phyloP scores from a whole-genome alignment of 2,797 vertebrate genomes.

The Calcarius lapponicus region DNA sequence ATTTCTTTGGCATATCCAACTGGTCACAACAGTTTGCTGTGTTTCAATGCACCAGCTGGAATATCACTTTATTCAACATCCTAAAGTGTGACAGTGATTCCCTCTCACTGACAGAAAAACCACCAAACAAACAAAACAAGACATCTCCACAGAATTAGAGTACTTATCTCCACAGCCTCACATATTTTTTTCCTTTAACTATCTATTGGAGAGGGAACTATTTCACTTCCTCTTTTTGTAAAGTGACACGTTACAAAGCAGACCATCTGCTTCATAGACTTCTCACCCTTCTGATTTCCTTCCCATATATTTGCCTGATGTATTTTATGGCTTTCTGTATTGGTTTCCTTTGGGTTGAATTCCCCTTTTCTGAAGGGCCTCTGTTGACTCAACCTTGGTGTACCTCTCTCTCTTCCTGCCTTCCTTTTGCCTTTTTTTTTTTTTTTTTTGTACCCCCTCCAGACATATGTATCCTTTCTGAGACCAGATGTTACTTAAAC shows the following conservation, averaged over 20 bases:
- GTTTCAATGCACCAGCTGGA: not conserved
- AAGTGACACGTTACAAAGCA: not conserved
- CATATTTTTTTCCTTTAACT: not conserved
- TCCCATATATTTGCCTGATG: not conserved
- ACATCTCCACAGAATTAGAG: not conserved
- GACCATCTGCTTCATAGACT: not conserved
- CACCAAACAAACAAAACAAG: not conserved
- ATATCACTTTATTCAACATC: not conserved
- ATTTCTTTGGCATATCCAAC: not conserved
- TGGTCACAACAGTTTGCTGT: not conserved
- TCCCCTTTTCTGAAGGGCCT: not conserved
- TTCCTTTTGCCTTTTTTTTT: not conserved
- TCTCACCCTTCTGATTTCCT: not conserved
- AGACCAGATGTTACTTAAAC: not conserved
- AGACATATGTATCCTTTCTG: not conserved
- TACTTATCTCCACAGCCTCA: not conserved
- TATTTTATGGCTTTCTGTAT: not conserved
- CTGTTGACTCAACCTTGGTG: not conserved
- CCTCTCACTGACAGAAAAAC: not conserved
- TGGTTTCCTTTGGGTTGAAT: not conserved
- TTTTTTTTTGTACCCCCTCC: not conserved
- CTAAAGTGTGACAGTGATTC: not conserved
- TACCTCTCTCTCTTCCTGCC: not conserved
- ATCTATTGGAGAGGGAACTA: not conserved
- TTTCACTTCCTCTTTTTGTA: not conserved